Evolutionary conservation across 2,113 vertebrate genomes (phyloP), one percentile per base, ranked within the genome.

Genomic region (Panthera uncia): DNA sequence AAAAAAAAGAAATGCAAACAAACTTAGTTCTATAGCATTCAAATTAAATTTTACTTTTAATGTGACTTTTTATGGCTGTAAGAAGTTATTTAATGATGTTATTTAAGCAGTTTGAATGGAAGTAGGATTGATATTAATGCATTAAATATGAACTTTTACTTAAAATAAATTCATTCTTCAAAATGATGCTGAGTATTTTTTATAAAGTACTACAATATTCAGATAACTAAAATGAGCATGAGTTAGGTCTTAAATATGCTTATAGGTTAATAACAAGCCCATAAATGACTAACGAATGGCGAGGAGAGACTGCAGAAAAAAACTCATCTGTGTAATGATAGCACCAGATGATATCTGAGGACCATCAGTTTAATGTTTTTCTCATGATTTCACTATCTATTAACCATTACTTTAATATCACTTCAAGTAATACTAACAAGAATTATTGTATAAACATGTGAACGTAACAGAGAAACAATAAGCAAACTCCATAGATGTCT

Each of bases 71-170:
- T 86, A 63, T 83, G 41, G 95, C 15, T 94, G 41, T 80, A 82
- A 88, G 69, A 93, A 79, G 16, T 63, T 92, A 63, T 94, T 96
- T 89, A 88, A 71, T 92, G 38, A 18, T 50, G 61, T 96, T 96
- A 86, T 69, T 90, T 95, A 96, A 96, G 41, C 50, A 92, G 93
- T 96, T 84, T 91, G 45, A 87, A 19, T 84, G 14, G 79, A 94
- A 95, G 8, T 86, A 83, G 25, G 55, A 96, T 61, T 87, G 33
- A 89, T 80, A 65, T 81, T 88, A 96, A 95, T 95, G 52, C 95
- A 95, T 96, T 96, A 94, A 95, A 97, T 88, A 95, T 93, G 79
- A 96, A 92, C 55, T 85, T 96, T 95, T 92, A 50, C 89, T 96
- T 95, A 91, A 94, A 96, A 83, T 82, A 76, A 95, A 98, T 91